Evolutionary conservation across 2,888 invertebrate genomes (phyloP).

Genomic region (Pheosia tremula): DNA sequence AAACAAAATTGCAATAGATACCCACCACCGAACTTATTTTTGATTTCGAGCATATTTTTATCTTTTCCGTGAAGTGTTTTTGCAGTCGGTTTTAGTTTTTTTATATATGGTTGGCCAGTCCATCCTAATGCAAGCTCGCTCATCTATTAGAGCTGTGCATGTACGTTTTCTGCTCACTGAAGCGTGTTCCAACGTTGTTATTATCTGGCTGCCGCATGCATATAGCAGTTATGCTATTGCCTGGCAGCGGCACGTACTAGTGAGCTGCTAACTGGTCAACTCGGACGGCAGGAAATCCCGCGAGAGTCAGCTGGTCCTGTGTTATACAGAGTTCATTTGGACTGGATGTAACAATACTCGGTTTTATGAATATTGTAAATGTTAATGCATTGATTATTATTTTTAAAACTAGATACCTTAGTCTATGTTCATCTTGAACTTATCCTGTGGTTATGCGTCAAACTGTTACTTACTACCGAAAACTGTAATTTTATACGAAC

Average conservation of each 20-base stretch:
- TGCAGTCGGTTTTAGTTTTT: too few species aligned
- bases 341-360: neutral
- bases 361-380: neutral
- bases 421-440: too few species aligned
- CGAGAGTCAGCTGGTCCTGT: neutral
- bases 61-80: too few species aligned
- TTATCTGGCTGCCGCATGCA: neutral
- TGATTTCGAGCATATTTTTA: too few species aligned
- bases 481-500: too few species aligned
- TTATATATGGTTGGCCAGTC: too few species aligned
- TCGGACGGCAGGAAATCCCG: slow-evolving; percentile 1
- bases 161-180: slow-evolving; percentile 1
- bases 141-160: neutral
- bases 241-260: neutral
- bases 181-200: neutral
- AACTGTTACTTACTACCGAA: too few species aligned
- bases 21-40: too few species aligned
- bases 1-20: too few species aligned
- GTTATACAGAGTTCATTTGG: neutral
- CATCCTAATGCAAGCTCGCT: too few species aligned
- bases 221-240: neutral
- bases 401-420: too few species aligned
- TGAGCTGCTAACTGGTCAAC: neutral
- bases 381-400: neutral
- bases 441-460: too few species aligned